Evolutionary conservation across 1,140 invertebrate species (phyloP).

Genomic region (Ladona fulva): DNA sequence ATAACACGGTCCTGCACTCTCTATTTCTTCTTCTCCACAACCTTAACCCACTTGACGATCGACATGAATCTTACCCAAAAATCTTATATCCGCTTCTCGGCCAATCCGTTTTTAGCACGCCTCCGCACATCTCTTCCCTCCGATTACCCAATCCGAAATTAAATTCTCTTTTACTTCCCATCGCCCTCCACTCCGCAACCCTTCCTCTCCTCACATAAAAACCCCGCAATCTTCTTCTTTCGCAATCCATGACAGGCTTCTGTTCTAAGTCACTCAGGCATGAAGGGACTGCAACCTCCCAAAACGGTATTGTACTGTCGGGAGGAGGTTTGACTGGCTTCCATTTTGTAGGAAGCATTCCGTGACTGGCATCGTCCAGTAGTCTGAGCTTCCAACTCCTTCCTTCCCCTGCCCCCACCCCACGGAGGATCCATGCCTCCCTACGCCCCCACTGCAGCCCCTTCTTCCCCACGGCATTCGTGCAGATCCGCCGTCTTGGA

Average conservation of each 20-base stretch:
- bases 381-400: neutral
- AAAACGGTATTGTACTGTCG: slow-evolving; percentile 9
- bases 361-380: slow-evolving; percentile 1
- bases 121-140: too few species aligned
- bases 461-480: neutral
- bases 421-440: neutral
- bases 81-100: too few species aligned
- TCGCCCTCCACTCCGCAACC: neutral
- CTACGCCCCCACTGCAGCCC: neutral
- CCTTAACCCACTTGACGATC: too few species aligned
- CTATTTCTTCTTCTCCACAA: too few species aligned
- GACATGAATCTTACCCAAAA: too few species aligned
- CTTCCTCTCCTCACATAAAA: neutral
- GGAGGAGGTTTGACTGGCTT: neutral
- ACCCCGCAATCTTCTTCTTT: neutral
- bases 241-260: slow-evolving; percentile 2
- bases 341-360: neutral
- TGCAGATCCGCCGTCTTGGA: neutral
- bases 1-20: too few species aligned
- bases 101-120: too few species aligned
- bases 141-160: too few species aligned
- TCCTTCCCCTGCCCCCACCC: neutral
- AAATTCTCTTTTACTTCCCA: too few species aligned
- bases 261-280: slow-evolving; percentile 8
- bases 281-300: slow-evolving; percentile 6